Evolutionary conservation across 2,797 vertebrate species (phyloP).

Genomic region (Denticeps clupeoides): DNA sequence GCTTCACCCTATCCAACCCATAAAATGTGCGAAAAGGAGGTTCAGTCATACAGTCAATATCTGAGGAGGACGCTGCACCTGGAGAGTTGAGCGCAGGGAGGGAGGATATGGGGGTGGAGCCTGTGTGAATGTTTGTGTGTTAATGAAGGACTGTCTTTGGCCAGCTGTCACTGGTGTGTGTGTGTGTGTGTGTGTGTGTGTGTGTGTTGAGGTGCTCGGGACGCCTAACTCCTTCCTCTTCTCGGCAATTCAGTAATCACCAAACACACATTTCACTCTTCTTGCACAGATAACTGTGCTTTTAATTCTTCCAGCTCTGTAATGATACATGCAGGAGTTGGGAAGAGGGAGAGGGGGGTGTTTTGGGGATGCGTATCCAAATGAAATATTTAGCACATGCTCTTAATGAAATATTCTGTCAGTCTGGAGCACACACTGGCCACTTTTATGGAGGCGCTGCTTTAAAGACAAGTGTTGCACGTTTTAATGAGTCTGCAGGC

Average conservation of each 20-base stretch:
- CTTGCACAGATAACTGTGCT: slow-evolving; percentile 42
- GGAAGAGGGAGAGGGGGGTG: slow-evolving; percentile 35
- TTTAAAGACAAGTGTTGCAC: slow-evolving; percentile 40
- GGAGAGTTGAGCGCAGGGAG: no score
- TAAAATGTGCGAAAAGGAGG: no score
- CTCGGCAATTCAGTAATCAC: slow-evolving; percentile 8
- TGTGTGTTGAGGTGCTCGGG: not conserved
- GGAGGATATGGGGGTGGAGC: no score
- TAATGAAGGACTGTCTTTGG: no score
- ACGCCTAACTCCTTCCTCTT: no score
- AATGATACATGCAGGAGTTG: slow-evolving; percentile 48
- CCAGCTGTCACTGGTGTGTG: not conserved
- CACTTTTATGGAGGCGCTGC: slow-evolving; percentile 31
- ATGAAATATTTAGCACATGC: slow-evolving; percentile 58
- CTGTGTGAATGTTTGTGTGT: no score
- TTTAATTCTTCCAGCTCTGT: slow-evolving; percentile 45
- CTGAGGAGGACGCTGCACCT: no score
- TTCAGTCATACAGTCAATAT: no score
- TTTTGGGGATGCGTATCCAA: slow-evolving; percentile 41
- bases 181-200: slow-evolving; percentile 10
- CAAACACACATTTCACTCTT: slow-evolving; percentile 33
- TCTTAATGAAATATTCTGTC: slow-evolving; percentile 57
- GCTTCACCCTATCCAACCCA: no score
- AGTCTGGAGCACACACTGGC: slow-evolving; percentile 45
- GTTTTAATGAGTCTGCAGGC: not conserved